A percentile compares a stretch with the other conserved stretches of the same genome.
phyloP scores from a whole-genome alignment of 2,113 vertebrate genomes.

The Lates calcarifer region DNA sequence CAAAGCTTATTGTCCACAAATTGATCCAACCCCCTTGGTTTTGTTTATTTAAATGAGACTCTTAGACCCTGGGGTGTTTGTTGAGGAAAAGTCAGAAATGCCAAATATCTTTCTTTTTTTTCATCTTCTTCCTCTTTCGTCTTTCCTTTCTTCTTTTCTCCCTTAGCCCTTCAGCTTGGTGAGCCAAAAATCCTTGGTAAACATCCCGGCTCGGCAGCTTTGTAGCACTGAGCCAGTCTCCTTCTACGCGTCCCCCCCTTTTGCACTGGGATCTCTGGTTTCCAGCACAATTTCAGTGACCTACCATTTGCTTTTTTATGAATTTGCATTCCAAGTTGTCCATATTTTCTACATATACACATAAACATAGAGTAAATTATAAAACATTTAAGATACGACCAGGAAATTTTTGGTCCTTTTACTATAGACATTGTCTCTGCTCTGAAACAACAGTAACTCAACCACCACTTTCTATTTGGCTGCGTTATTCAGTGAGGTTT shows the following conservation, averaged over 20 bases:
- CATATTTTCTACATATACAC: neutral
- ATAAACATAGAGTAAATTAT: neutral
- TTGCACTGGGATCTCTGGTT: conserved; percentile 67
- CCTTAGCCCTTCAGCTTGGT: conserved; percentile 72
- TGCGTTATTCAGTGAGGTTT: neutral
- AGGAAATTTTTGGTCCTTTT: neutral
- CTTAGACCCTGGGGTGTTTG: conserved; percentile 80
- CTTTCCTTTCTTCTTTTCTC: conserved; percentile 80
- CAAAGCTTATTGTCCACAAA: conserved; percentile 79
- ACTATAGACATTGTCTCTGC: neutral
- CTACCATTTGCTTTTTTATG: conserved; percentile 19
- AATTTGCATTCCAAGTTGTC: conserved; percentile 18
- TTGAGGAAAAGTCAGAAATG: conserved; percentile 80
- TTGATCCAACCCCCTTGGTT: conserved; percentile 79
- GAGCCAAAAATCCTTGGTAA: conserved; percentile 84
- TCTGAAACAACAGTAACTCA: neutral
- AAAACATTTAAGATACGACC: neutral
- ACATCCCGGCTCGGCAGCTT: conserved; percentile 79
- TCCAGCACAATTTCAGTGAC: conserved; percentile 62
- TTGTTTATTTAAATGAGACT: conserved; percentile 85
- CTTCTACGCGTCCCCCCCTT: conserved; percentile 40
- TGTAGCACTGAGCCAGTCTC: conserved; percentile 70
- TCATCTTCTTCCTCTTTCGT: conserved; percentile 71
- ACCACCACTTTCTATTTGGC: conserved; percentile 13
- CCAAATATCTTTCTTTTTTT: conserved; percentile 76